phyloP scores from a whole-genome alignment of 2,113 vertebrate genomes.

The Epinephelus lanceolatus region DNA sequence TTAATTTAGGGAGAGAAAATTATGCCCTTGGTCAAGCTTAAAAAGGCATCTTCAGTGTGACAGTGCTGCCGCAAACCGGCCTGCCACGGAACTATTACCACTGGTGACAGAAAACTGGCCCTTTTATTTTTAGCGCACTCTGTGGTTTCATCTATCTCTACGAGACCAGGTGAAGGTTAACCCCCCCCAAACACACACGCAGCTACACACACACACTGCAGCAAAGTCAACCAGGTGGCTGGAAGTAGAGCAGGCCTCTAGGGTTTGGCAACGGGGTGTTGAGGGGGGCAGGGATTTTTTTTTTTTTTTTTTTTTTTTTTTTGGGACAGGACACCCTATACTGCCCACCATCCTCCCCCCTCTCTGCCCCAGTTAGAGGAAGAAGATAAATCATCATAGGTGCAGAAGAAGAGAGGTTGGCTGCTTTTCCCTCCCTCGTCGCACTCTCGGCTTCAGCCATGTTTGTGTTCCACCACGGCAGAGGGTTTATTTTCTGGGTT shows the following conservation, averaged over 20 bases:
- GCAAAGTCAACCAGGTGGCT: constrained; percentile 80
- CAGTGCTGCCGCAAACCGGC: constrained; percentile 30
- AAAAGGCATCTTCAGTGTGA: constrained; percentile 36
- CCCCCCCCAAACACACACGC: background rate
- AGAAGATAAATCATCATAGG: constrained; percentile 67
- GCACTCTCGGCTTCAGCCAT: constrained; percentile 35
- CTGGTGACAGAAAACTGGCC: constrained; percentile 29
- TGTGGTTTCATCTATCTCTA: constrained; percentile 35
- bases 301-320: constrained; percentile 21
- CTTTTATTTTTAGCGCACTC: constrained; percentile 48
- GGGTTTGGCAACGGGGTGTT: constrained; percentile 63
- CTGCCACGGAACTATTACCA: constrained; percentile 29
- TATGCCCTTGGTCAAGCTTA: constrained; percentile 60
- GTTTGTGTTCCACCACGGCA: constrained; percentile 41
- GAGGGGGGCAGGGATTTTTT: constrained; percentile 21
- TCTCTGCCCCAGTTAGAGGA: constrained; percentile 74
- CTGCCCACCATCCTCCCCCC: constrained; percentile 33
- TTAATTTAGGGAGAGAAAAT: constrained; percentile 59
- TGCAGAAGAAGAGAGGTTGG: constrained; percentile 58
- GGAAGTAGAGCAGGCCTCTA: constrained; percentile 79
- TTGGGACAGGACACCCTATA: constrained; percentile 62
- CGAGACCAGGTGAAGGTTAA: constrained; percentile 64
- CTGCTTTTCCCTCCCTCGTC: constrained; percentile 44
- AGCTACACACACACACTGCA: constrained; percentile 44
- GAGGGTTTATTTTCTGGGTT: constrained; percentile 43